Conservation (phyloP, 1,140 invertebrate species). For the Drosophila sp. region DNA sequence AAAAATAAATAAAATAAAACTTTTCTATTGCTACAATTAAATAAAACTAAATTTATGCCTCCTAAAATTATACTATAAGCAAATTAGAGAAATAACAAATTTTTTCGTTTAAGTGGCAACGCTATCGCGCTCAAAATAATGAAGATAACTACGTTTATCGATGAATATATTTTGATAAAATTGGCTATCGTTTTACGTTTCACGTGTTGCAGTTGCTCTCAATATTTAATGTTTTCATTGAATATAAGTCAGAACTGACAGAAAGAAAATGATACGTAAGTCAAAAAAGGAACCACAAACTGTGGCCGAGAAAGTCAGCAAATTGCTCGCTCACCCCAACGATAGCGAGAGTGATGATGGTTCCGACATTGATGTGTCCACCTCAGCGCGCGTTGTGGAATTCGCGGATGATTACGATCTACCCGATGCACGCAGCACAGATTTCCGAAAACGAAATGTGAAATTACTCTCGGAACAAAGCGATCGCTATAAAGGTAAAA, state of each 20-base stretch:
- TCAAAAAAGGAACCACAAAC: conserved; percentile 62
- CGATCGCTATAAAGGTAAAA: conserved; percentile 90
- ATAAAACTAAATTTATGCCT: too few relatives aligned
- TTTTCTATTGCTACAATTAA: too few relatives aligned
- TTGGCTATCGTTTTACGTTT: conserved; percentile 4
- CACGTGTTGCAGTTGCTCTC: conserved; percentile 30
- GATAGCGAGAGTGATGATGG: conserved; percentile 64
- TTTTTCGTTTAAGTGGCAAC: not conserved
- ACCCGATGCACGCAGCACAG: conserved; percentile 86
- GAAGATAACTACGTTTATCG: not conserved
- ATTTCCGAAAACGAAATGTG: conserved; percentile 88
- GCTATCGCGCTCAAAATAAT: not conserved
- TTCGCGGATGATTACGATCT: conserved; percentile 86
- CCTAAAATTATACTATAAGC: too few relatives aligned
- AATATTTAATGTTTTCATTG: conserved; percentile 13
- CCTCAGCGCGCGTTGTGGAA: conserved; percentile 65
- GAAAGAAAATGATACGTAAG: conserved; percentile 66
- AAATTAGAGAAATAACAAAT: too few relatives aligned
- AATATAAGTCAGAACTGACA: conserved; percentile 29
- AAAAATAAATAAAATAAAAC: too few relatives aligned
- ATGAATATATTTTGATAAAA: not conserved
- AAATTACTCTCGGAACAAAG: conserved; percentile 89
- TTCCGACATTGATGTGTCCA: conserved; percentile 64
- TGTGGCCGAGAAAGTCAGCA: conserved; percentile 72
- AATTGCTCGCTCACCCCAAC: conserved; percentile 65